These are phyloP conservation scores for Choristoneura rosaceana DNA, from an alignment of 2,888 invertebrate species.

Conservation along the genomic window DNA sequence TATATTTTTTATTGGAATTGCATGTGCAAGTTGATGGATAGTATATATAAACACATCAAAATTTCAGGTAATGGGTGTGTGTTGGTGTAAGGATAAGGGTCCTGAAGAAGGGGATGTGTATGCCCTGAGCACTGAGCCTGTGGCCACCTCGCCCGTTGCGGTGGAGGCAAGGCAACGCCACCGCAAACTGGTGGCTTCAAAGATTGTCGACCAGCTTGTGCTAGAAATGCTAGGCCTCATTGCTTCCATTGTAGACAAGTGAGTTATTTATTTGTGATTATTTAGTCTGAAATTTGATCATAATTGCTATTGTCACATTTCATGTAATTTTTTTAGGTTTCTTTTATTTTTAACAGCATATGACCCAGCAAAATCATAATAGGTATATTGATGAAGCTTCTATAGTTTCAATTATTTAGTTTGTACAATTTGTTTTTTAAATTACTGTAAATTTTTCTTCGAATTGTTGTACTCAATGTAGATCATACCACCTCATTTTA, in stretches of 20 bases:
- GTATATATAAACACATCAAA: not conserved
- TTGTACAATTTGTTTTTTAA: no score
- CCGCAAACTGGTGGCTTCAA: constrained; percentile 64
- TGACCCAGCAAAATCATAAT: not conserved
- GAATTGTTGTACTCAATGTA: not conserved
- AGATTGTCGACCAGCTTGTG: constrained; percentile 89
- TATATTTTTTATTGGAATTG: not conserved
- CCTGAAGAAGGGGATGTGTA: constrained; percentile 79
- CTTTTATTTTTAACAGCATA: not conserved
- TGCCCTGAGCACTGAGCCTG: constrained; percentile 57
- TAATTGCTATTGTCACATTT: not conserved
- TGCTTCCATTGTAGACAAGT: constrained; percentile 92
- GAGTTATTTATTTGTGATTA: constrained; percentile 58
- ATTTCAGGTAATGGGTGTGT: constrained; percentile 88
- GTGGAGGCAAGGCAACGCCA: constrained; percentile 50
- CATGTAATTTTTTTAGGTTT: not conserved
- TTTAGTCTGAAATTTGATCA: not conserved
- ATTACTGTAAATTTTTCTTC: no score
- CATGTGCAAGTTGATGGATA: no score
- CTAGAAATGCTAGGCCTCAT: constrained; percentile 92
- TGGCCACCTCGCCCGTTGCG: constrained; percentile 47
- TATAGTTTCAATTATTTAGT: not conserved
- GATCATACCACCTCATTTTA: not conserved
- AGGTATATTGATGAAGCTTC: not conserved
- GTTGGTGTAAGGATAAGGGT: constrained; percentile 89